These are phyloP conservation scores for Turritopsis dohrnii DNA, from an alignment of 30 jellyfish, hydroid and myxozoan genomes.

Conservation along the genomic window DNA sequence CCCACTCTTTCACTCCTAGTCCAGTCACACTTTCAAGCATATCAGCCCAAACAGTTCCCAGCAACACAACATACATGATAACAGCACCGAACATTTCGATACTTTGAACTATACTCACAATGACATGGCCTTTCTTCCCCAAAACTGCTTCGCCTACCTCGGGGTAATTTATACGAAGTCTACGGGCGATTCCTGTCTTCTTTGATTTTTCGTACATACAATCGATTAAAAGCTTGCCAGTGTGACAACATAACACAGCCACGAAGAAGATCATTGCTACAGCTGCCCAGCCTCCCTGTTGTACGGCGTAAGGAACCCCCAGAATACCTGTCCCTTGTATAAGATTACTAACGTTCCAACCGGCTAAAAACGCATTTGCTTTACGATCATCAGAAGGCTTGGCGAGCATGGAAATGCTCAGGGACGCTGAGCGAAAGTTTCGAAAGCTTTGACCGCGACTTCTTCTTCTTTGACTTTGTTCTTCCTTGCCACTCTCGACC, in stretches of 20 bases:
- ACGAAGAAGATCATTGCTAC: slow-evolving; percentile 76
- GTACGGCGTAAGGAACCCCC: slow-evolving; percentile 70
- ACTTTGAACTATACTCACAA: slow-evolving; percentile 60
- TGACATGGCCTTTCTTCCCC: slow-evolving; percentile 44
- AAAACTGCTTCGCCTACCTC: slow-evolving; percentile 89
- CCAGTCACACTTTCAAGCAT: slow-evolving; percentile 55
- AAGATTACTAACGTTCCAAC: slow-evolving; percentile 91
- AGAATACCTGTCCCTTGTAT: slow-evolving; percentile 94
- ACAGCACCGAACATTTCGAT: slow-evolving; percentile 94
- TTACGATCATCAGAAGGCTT: slow-evolving; percentile 85
- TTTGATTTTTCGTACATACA: slow-evolving; percentile 86
- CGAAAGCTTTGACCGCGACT: slow-evolving; percentile 12
- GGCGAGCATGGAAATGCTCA: slow-evolving; percentile 80
- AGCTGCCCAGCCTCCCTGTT: slow-evolving; percentile 98
- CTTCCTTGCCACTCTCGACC: slow-evolving; percentile 17
- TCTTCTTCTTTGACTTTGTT: neutral
- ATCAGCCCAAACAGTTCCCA: slow-evolving; percentile 69
- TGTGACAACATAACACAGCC: slow-evolving; percentile 79
- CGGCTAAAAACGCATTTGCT: slow-evolving; percentile 92
- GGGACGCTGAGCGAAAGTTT: slow-evolving; percentile 58
- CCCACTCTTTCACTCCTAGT: slow-evolving; percentile 85
- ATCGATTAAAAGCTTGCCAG: slow-evolving; percentile 73
- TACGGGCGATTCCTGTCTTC: slow-evolving; percentile 54
- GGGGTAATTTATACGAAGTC: slow-evolving; percentile 80
- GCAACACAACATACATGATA: slow-evolving; percentile 68